Evolutionary conservation across 2,888 invertebrate species (phyloP), one percentile per base, ranked within the genome.

Genomic region (Copidosoma aretas): DNA sequence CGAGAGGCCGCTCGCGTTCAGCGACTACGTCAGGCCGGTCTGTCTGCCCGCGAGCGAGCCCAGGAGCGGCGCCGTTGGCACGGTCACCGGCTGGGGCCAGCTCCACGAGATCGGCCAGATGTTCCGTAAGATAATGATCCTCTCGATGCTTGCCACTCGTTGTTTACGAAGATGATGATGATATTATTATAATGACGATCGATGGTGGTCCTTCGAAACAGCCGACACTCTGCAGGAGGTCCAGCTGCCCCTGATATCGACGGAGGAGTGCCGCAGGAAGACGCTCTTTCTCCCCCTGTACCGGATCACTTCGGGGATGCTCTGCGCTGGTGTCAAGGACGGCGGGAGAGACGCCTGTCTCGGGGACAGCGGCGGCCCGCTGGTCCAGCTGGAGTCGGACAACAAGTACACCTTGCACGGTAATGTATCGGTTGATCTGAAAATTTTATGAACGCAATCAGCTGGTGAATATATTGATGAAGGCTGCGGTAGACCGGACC

Each of bases 211-310:
- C 8, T 32, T 32, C 32, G 32, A 32, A 32, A 32, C 83, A 93
- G 93, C 93, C 77, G 93, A 93, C 81, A 93, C 92, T 0, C 84
- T 93, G 1, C 93, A 93, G 86, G 93, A 93, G 82, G 93, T 93
- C 51, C 90, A 92, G 80, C 85, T 93, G 76, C 93, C 93, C 10
- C 87, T 93, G 67, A 92, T 93, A 75, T 91, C 92, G 65, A 92
- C 92, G 8, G 87, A 88, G 62, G 92, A 93, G 79, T 93, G 93
- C 77, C 87, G 91, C 25, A 90, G 90, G 60, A 87, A 91, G 74
- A 93, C 92, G 24, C 84, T 92, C 0, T 89, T 92, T 76, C 84
- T 93, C 74, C 91, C 92, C 19, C 85, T 92, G 60, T 93, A 93
- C 82, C 88, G 89, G 76, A 89, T 93, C 67, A 93, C 93, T 0